Base-by-base conservation (phyloP, 2,888 invertebrate species). In the Ferdinandea cuprea region DNA sequence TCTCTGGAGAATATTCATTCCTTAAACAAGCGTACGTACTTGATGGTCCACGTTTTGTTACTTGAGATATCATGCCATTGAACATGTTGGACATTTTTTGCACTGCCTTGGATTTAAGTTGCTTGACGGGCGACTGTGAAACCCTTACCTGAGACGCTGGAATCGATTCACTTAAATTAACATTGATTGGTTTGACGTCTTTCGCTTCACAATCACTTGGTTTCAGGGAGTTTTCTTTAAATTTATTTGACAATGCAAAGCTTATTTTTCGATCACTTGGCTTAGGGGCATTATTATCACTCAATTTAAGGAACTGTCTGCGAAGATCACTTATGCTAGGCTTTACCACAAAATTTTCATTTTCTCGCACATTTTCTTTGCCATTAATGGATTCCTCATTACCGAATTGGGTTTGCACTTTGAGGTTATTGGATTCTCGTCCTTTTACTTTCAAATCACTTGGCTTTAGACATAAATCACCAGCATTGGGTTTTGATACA, bases 81-180 rank as follows among this genome's bases (percentile, higher is more conserved):
- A 89, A 89, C 28, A 88, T 79, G n/a, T 88, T 87, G 0, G 89
- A 89, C 65, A 90, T 89, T 85, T 89, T 89, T 50, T 87, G 88
- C 0, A 90, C 90, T 25, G 25, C 5, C 50, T 86, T 89, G 17
- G 87, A 86, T 30, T 79, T 79, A 5, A 59, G 25, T 35, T 35
- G 35, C 35, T 35, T 35, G 35, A 35, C 9, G 3, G 7, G 35
- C 9, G 9, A 11, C 9, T 35, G 35, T 9, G 35, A 9, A 3
- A 11, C 11, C 35, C 9, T 35, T 6, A 30, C 30, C 9, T 30
- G 30, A n/a, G 11, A 11, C 9, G 9, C 6, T 35, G 9, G 9
- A 9, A 35, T 35, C 35, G n/a, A n/a, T n/a, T n/a, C n/a, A 3
- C 71, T 59, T 0, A 71, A 17, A n/a, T 85, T 72, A 0, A 74